Evolutionary conservation across 2,113 vertebrate genomes (phyloP).

Genomic region (Chaetura pelagica): DNA sequence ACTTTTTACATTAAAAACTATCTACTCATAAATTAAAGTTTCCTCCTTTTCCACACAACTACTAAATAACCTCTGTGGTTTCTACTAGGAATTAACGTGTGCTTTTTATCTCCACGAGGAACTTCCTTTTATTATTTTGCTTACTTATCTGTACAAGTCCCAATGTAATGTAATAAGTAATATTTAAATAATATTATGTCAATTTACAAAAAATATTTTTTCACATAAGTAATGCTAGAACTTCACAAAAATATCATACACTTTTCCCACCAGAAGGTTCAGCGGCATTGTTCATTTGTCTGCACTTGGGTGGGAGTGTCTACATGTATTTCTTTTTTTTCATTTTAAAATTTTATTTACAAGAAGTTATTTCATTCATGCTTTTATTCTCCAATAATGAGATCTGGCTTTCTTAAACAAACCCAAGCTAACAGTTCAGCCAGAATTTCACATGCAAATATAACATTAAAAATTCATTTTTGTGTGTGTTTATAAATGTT

Average conservation of each 20-base stretch:
- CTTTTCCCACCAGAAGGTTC: neutral
- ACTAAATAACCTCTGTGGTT: neutral
- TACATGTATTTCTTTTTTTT: neutral
- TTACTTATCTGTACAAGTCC: neutral
- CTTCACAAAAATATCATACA: neutral
- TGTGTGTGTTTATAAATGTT: neutral
- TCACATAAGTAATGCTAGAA: neutral
- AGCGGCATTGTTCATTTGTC: neutral
- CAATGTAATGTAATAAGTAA: neutral
- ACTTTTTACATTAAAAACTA: neutral
- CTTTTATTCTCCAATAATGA: neutral
- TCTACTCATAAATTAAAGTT: neutral
- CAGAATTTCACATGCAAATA: slow-evolving; percentile 5
- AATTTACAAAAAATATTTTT: neutral
- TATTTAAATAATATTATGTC: neutral
- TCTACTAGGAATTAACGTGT: neutral
- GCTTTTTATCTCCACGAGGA: neutral
- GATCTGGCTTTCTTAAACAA: neutral
- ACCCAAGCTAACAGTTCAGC: neutral
- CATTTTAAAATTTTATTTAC: neutral
- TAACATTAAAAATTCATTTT: slow-evolving; percentile 17
- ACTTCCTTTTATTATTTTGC: neutral
- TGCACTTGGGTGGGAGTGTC: neutral
- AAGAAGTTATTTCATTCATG: neutral
- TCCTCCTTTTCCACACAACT: neutral